Conservation (phyloP, 2,888 invertebrate species). For the Coremacera marginata region DNA sequence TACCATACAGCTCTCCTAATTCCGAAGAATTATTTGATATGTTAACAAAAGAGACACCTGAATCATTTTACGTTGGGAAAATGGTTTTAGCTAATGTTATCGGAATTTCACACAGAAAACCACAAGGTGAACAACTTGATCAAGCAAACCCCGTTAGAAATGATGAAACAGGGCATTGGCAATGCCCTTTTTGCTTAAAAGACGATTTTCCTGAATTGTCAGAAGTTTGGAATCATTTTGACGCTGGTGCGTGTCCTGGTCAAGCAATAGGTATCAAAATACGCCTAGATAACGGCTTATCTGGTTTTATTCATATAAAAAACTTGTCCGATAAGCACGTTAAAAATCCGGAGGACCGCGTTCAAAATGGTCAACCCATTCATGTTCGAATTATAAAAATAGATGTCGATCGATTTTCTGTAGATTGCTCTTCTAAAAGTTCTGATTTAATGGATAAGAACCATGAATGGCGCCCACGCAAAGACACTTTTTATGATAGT, state of each 20-base stretch:
- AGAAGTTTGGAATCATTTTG: slow-evolving; percentile 99
- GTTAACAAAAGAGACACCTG: slow-evolving; percentile 95
- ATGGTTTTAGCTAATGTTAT: slow-evolving; percentile 85
- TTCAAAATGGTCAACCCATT: slow-evolving; percentile 85
- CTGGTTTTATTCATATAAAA: slow-evolving; percentile 93
- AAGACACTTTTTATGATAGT: slow-evolving; percentile 92
- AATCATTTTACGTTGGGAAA: slow-evolving; percentile 91
- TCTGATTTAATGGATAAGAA: slow-evolving; percentile 93
- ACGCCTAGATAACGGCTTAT: slow-evolving; percentile 90
- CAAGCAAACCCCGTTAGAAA: slow-evolving; percentile 96
- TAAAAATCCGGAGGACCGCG: slow-evolving; percentile 92
- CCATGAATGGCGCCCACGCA: slow-evolving; percentile 89
- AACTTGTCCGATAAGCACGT: slow-evolving; percentile 95
- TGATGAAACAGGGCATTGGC: slow-evolving; percentile 95
- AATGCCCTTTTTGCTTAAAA: slow-evolving; percentile 96
- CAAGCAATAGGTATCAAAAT: slow-evolving; percentile 93
- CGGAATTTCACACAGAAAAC: slow-evolving; percentile 88
- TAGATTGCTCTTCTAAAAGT: slow-evolving; percentile 93
- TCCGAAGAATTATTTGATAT: slow-evolving; percentile 93
- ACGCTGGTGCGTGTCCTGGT: slow-evolving; percentile 95
- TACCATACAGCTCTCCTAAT: slow-evolving; percentile 81
- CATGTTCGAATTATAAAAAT: slow-evolving; percentile 95
- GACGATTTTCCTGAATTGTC: slow-evolving; percentile 96
- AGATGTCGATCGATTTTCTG: slow-evolving; percentile 92
- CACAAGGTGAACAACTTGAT: slow-evolving; percentile 93